A percentile compares a stretch with the other conserved stretches of the same genome.
phyloP scores from a whole-genome alignment of 2,888 invertebrate species.

The Julus scandinavius region DNA sequence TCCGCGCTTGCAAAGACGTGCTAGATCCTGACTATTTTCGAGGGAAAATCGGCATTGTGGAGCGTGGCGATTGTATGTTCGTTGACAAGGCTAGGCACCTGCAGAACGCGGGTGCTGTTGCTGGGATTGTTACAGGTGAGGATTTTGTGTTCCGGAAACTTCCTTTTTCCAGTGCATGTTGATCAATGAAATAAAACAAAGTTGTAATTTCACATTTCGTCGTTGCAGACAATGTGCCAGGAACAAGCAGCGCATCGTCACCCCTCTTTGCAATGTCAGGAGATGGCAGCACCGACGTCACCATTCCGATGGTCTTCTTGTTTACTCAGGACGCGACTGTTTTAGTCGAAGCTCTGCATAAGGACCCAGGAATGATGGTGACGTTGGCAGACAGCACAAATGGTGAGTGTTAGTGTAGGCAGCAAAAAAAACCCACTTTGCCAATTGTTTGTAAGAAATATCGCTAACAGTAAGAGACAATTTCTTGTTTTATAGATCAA shows the following conservation, averaged over 20 bases:
- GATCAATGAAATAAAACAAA: neutral
- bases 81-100: slow-evolving; percentile 90
- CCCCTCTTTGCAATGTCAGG: slow-evolving; percentile 97
- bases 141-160: neutral
- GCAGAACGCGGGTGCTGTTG: slow-evolving; percentile 83
- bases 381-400: slow-evolving; percentile 62
- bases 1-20: slow-evolving; percentile 73
- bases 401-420: neutral
- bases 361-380: slow-evolving; percentile 71
- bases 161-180: neutral
- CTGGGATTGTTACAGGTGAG: slow-evolving; percentile 78
- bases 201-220: neutral
- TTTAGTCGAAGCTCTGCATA: slow-evolving; percentile 72
- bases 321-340: slow-evolving; percentile 80
- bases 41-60: slow-evolving; percentile 85
- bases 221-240: slow-evolving; percentile 78
- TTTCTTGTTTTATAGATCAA: neutral
- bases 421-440: too few relatives aligned
- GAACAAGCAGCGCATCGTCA: slow-evolving; percentile 78
- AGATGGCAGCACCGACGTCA: slow-evolving; percentile 86
- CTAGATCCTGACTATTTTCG: slow-evolving; percentile 72
- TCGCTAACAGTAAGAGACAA: neutral
- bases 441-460: neutral
- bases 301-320: slow-evolving; percentile 90
- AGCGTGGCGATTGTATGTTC: slow-evolving; percentile 94